These are phyloP conservation scores for Monarcha castaneiventris DNA, from an alignment of 2,113 vertebrate species.

Conservation along the genomic window DNA sequence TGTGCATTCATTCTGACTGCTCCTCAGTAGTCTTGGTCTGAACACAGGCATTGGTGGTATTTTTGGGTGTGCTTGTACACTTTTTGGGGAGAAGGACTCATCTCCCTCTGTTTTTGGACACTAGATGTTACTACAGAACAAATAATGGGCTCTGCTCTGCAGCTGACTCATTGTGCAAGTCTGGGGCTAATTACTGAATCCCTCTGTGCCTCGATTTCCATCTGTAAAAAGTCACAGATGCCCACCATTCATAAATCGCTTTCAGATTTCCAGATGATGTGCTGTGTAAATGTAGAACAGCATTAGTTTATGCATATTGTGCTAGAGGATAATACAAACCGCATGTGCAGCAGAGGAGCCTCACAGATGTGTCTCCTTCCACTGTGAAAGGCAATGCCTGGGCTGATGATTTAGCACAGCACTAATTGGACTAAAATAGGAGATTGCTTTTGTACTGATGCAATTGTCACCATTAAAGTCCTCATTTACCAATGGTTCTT, in stretches of 20 bases:
- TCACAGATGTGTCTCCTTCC: constrained; percentile 30
- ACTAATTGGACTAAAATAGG: constrained; percentile 28
- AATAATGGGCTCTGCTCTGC: constrained; percentile 7
- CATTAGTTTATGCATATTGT: constrained; percentile 39
- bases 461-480: constrained; percentile 34
- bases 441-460: constrained; percentile 29
- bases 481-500: not conserved
- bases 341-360: constrained; percentile 42
- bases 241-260: constrained; percentile 52
- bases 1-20: accelerated
- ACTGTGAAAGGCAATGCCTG: not conserved
- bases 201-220: constrained; percentile 35
- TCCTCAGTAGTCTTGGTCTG: not conserved
- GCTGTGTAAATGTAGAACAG: constrained; percentile 46
- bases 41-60: not conserved
- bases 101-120: not conserved
- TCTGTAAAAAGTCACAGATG: constrained; percentile 58
- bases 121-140: constrained; percentile 30
- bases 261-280: constrained; percentile 63
- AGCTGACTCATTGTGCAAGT: constrained; percentile 18
- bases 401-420: constrained; percentile 29
- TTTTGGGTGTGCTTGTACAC: not conserved
- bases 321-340: constrained; percentile 39
- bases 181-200: constrained; percentile 53
- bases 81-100: not conserved